phyloP scores from a whole-genome alignment of 2,888 invertebrate genomes.

The Strigamia crassipes region DNA sequence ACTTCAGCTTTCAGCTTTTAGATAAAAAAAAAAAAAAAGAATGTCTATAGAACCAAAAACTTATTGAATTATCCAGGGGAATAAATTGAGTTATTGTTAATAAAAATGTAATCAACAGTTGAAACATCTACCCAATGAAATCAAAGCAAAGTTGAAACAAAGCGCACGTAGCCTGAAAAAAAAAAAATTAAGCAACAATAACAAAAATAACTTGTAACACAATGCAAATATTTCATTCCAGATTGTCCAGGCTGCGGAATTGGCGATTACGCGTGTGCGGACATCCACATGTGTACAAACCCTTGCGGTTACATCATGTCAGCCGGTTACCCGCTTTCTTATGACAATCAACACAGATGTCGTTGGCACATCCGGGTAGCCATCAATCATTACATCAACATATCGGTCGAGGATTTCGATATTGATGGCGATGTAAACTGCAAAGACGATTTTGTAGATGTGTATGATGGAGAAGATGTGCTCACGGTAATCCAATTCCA shows the following conservation, averaged over 20 bases:
- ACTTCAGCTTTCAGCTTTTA: too few relatives aligned
- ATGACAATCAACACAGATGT: constrained; percentile 54
- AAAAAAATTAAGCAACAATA: too few relatives aligned
- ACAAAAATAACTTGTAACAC: too few relatives aligned
- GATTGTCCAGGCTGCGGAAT: constrained; percentile 55
- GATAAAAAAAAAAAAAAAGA: too few relatives aligned
- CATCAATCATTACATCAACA: constrained; percentile 53
- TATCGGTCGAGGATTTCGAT: constrained; percentile 55
- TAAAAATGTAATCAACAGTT: too few relatives aligned
- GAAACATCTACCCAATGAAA: too few relatives aligned
- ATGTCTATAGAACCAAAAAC: too few relatives aligned
- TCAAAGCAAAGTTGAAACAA: too few relatives aligned
- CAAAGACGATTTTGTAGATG: constrained; percentile 54
- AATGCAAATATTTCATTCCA: too few relatives aligned
- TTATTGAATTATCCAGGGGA: too few relatives aligned
- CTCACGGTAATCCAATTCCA: constrained; percentile 49
- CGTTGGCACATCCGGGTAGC: constrained; percentile 54
- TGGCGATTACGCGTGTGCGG: constrained; percentile 53
- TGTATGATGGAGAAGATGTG: constrained; percentile 53
- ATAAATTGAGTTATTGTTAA: too few relatives aligned
- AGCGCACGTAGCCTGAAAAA: too few relatives aligned
- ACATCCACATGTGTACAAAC: constrained; percentile 51
- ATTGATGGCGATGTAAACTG: constrained; percentile 53
- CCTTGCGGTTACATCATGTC: constrained; percentile 54
- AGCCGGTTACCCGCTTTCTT: constrained; percentile 54